Conservation (phyloP, 2,888 invertebrate species). For the Reticulitermes lucifugus region DNA sequence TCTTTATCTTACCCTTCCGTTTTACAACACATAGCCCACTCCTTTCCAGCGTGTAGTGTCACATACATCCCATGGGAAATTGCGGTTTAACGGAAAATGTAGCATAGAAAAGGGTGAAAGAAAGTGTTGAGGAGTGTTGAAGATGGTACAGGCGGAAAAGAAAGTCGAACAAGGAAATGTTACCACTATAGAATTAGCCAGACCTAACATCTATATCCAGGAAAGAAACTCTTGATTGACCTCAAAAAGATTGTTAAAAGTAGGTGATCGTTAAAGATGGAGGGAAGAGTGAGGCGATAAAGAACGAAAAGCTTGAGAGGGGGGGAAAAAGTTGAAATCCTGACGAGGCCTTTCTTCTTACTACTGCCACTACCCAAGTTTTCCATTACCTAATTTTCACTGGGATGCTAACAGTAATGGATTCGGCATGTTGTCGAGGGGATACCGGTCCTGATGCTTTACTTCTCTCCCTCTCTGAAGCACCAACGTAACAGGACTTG, state of each 20-base stretch:
- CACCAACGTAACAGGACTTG: neutral
- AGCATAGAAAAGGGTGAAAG: neutral
- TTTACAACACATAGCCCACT: conserved; percentile 1
- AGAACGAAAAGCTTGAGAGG: conserved; percentile 3
- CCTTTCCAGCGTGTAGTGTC: neutral
- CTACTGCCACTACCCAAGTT: conserved; percentile 31
- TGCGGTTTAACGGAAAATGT: conserved; percentile 39
- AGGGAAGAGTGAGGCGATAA: neutral
- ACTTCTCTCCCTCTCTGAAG: neutral
- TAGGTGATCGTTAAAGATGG: conserved; percentile 14
- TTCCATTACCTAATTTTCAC: conserved; percentile 43
- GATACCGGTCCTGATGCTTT: neutral
- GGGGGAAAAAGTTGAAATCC: conserved; percentile 23
- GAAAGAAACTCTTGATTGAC: conserved; percentile 21
- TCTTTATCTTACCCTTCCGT: neutral
- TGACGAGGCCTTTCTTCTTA: conserved; percentile 22
- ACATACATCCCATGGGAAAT: conserved; percentile 41
- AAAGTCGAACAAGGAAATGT: neutral
- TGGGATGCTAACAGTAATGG: conserved; percentile 36
- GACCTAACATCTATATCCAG: neutral
- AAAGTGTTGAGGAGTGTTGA: too few relatives aligned
- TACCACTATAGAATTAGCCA: conserved; percentile 9
- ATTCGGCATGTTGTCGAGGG: conserved; percentile 30
- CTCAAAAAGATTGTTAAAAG: conserved; percentile 21
- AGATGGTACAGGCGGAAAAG: neutral